These are phyloP conservation scores for Vombatus ursinus DNA, from an alignment of 2,113 vertebrate species.

Conservation along the genomic window DNA sequence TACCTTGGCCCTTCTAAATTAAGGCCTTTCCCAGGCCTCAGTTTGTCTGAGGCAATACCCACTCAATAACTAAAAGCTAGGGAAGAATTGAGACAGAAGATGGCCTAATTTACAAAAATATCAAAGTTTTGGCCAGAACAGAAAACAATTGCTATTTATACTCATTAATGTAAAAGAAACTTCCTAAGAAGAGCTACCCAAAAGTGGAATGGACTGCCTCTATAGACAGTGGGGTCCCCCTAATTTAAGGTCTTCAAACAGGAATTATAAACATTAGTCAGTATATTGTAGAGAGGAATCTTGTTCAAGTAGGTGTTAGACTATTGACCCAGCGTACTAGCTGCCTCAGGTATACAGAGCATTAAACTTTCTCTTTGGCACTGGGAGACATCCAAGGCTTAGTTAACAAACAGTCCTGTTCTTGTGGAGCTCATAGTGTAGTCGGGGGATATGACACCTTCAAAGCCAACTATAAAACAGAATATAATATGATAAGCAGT, in stretches of 20 bases:
- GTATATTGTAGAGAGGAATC: not conserved
- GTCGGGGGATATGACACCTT: not conserved
- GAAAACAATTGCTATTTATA: not conserved
- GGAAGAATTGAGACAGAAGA: not conserved
- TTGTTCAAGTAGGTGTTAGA: not conserved
- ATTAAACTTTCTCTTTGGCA: not conserved
- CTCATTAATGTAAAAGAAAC: not conserved
- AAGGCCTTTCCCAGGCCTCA: not conserved
- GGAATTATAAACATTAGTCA: not conserved
- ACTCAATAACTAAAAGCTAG: not conserved
- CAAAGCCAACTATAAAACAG: not conserved
- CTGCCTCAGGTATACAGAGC: not conserved
- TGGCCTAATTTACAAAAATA: too few relatives aligned
- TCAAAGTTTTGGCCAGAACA: not conserved
- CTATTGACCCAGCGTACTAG: not conserved
- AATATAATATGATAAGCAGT: not conserved
- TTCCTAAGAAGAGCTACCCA: not conserved
- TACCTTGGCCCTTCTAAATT: not conserved
- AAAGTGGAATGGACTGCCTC: not conserved
- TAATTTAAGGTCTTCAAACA: not conserved
- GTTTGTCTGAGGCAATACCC: not conserved
- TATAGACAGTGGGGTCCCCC: not conserved
- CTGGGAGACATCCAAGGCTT: not conserved
- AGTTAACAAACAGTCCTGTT: not conserved
- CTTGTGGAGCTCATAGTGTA: not conserved